Conservation (phyloP, 2,797 vertebrate genomes). For the Myotis vivesi region DNA sequence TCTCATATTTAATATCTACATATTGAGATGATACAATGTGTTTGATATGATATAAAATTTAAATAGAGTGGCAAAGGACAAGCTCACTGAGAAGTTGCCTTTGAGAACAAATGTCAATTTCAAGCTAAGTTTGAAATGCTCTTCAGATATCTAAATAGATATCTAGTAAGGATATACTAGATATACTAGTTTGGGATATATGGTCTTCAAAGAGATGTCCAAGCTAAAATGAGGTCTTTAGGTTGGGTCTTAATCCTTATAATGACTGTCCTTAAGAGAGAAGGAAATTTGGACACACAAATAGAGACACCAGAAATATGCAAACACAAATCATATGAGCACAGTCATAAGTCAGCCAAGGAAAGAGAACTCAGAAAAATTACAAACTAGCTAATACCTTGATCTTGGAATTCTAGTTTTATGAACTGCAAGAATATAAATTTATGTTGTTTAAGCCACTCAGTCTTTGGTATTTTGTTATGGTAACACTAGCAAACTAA, state of each 20-base stretch:
- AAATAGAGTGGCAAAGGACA: background rate
- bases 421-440: background rate
- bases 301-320: background rate
- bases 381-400: background rate
- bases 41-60: background rate
- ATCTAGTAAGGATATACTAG: background rate
- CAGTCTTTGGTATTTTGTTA: background rate
- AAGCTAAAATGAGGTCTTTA: background rate
- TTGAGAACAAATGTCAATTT: background rate
- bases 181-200: background rate
- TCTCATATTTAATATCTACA: background rate
- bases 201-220: background rate
- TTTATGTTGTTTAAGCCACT: background rate
- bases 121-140: background rate
- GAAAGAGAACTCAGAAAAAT: background rate
- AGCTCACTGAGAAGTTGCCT: background rate
- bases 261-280: background rate
- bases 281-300: background rate
- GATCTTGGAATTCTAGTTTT: background rate
- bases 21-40: background rate
- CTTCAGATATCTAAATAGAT: background rate
- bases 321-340: background rate
- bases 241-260: background rate
- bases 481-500: background rate
- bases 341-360: background rate